Evolutionary conservation across 2,797 vertebrate genomes (phyloP).

Genomic region (Coilia nasus): DNA sequence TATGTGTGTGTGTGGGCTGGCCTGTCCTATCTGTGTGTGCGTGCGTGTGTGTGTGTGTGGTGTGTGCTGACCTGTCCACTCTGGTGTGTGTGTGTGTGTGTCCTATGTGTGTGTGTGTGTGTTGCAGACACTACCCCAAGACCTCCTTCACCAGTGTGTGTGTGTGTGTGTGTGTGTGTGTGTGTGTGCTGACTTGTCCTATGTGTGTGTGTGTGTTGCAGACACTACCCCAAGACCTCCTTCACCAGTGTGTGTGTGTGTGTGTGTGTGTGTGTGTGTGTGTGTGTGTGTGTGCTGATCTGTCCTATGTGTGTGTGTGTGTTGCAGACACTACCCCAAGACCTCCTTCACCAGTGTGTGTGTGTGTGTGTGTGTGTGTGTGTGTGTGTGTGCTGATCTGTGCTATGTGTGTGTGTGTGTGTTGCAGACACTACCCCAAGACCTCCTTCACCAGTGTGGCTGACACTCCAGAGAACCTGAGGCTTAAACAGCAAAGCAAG

Average conservation of each 20-base stretch:
- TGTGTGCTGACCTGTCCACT: conserved; percentile 12
- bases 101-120: conserved; percentile 15
- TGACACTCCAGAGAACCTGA: conserved; percentile 95
- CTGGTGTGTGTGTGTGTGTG: conserved; percentile 19
- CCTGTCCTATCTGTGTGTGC: conserved; percentile 31
- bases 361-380: conserved; percentile 18
- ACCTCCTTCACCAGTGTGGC: conserved; percentile 95
- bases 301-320: neutral
- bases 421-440: conserved; percentile 94
- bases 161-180: neutral
- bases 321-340: neutral
- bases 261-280: neutral
- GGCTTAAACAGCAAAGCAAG: conserved; percentile 94
- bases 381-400: conserved; percentile 8
- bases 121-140: conserved; percentile 94
- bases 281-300: neutral
- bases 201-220: neutral
- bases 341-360: conserved; percentile 7
- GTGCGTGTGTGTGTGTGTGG: neutral
- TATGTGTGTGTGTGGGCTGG: neutral
- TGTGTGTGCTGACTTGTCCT: conserved; percentile 7
- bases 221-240: no score
- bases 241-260: neutral
- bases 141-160: conserved; percentile 92
- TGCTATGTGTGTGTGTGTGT: conserved; percentile 15